A percentile compares a stretch with the other conserved stretches of the same genome.
phyloP scores from a whole-genome alignment of 53 echinoderm and acorn worm species.

The Apostichopus leukothele region DNA sequence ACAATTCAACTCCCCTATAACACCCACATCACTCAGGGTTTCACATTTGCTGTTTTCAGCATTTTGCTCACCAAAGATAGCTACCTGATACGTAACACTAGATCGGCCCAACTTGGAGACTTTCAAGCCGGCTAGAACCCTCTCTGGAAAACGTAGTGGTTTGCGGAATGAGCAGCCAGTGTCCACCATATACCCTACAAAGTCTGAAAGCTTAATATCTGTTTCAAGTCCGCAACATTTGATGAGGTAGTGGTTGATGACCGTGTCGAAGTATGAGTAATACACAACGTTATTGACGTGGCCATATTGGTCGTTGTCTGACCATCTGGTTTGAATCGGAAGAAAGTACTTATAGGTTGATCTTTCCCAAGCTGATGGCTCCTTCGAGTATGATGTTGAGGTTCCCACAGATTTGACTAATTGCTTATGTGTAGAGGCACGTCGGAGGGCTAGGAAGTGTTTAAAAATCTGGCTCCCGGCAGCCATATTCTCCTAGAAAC shows the following conservation, averaged over 20 bases:
- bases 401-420: background rate
- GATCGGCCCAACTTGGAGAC: constrained; percentile 76
- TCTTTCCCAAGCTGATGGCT: constrained; percentile 57
- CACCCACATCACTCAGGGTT: background rate
- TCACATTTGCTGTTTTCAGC: background rate
- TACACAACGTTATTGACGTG: constrained; percentile 84
- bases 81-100: constrained; percentile 80
- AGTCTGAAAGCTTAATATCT: constrained; percentile 50
- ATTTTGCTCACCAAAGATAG: constrained; percentile 65
- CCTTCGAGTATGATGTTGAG: background rate
- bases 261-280: constrained; percentile 81
- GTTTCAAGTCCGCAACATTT: constrained; percentile 57
- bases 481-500: background rate
- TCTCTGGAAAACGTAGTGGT: constrained; percentile 70
- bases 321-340: constrained; percentile 76
- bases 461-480: background rate
- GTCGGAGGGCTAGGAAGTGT: background rate
- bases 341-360: constrained; percentile 75
- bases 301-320: constrained; percentile 79
- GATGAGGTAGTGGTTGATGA: constrained; percentile 83
- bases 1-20: background rate
- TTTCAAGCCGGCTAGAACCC: constrained; percentile 65
- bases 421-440: background rate
- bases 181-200: constrained; percentile 74
- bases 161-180: constrained; percentile 66